A percentile compares a stretch with the other conserved stretches of the same genome.
phyloP scores from a whole-genome alignment of 2,888 invertebrate species.

The Scaeva pyrastri region DNA sequence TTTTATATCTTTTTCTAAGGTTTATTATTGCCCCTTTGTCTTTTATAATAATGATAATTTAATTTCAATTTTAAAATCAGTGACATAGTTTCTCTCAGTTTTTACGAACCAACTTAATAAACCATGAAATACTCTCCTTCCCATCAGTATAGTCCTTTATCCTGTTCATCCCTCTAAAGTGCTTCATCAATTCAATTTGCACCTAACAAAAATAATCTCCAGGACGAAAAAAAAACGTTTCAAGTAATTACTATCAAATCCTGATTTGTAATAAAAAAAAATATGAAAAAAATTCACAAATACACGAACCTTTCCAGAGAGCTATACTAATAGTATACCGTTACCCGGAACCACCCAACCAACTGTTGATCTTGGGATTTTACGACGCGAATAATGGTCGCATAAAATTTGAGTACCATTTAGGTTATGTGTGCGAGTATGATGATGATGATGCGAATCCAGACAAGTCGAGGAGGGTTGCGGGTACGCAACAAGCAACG shows the following conservation, averaged over 20 bases:
- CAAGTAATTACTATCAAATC: conserved; percentile 78
- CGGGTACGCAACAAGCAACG: background rate
- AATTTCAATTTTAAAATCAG: too few relatives aligned
- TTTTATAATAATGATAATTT: too few relatives aligned
- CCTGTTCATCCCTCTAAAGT: conserved; percentile 42
- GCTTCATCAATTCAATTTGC: conserved; percentile 70
- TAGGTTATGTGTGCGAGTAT: conserved; percentile 52
- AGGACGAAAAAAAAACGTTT: conserved; percentile 61
- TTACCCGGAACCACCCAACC: conserved; percentile 70
- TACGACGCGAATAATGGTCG: conserved; percentile 83
- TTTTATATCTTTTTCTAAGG: too few relatives aligned
- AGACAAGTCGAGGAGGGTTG: conserved; percentile 33
- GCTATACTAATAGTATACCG: background rate
- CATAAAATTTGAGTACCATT: conserved; percentile 83
- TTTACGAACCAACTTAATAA: conserved; percentile 56
- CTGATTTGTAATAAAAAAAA: conserved; percentile 78
- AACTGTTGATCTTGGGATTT: conserved; percentile 82
- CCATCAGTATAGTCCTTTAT: background rate
- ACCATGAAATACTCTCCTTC: conserved; percentile 42
- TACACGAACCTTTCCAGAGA: conserved; percentile 27
- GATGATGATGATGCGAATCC: conserved; percentile 12
- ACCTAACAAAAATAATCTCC: conserved; percentile 71
- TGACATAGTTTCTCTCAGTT: too few relatives aligned
- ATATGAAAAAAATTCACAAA: background rate
- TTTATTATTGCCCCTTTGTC: too few relatives aligned